These are phyloP conservation scores for Holacanthella duospinosa DNA, from an alignment of 2,888 invertebrate species.

Conservation along the genomic window DNA sequence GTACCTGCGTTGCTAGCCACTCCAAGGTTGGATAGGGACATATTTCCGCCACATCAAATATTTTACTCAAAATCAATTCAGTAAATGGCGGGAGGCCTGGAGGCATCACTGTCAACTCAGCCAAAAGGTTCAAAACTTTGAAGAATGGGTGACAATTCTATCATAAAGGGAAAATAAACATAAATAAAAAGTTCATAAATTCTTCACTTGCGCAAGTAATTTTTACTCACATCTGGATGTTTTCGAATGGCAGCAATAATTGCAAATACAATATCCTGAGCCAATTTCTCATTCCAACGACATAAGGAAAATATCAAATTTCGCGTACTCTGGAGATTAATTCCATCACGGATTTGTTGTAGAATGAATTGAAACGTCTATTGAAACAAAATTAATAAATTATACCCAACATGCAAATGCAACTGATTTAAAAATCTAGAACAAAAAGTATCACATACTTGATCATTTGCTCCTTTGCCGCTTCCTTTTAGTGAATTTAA, in stretches of 20 bases:
- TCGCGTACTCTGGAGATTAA: slow-evolving; percentile 81
- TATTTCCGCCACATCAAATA: slow-evolving; percentile 73
- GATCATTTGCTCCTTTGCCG: slow-evolving; percentile 55
- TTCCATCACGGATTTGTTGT: slow-evolving; percentile 87
- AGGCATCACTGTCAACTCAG: slow-evolving; percentile 63
- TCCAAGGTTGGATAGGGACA: slow-evolving; percentile 85
- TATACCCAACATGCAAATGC: background rate
- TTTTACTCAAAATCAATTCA: slow-evolving; percentile 70
- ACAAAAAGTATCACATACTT: background rate
- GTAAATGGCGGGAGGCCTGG: slow-evolving; percentile 83
- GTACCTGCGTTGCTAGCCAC: slow-evolving; percentile 69
- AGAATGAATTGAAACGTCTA: slow-evolving; percentile 88
- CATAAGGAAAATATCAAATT: slow-evolving; percentile 83
- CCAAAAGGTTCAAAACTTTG: slow-evolving; percentile 75
- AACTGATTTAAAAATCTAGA: no score
- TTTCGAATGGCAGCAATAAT: slow-evolving; percentile 82
- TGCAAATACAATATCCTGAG: slow-evolving; percentile 78
- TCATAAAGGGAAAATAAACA: no score
- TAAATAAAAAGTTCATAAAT: no score
- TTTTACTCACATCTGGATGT: slow-evolving; percentile 62
- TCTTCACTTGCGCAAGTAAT: background rate
- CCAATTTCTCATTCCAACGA: slow-evolving; percentile 79
- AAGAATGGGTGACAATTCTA: slow-evolving; percentile 82
- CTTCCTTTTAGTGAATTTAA: slow-evolving; percentile 65
- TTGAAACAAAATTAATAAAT: slow-evolving; percentile 37